Conservation (phyloP, 2,113 vertebrate genomes). For the Orthonyx spaldingii region DNA sequence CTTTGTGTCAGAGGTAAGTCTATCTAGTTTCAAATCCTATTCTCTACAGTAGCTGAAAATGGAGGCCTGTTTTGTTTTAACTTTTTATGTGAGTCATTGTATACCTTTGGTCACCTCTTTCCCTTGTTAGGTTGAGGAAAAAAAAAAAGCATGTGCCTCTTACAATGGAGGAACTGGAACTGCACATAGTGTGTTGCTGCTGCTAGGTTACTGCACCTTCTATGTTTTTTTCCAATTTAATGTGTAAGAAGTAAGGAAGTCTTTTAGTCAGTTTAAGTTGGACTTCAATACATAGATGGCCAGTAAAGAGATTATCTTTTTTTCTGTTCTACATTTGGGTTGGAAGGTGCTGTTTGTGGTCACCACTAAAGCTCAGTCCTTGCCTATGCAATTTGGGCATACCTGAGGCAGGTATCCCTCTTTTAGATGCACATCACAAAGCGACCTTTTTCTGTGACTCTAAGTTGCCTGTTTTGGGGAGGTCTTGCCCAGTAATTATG, state of each 20-base stretch:
- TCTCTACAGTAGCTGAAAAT: neutral
- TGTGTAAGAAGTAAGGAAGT: neutral
- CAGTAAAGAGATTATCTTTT: neutral
- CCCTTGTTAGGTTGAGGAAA: neutral
- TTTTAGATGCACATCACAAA: neutral
- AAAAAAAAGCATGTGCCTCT: rapidly evolving
- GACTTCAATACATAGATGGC: neutral
- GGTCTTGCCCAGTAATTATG: neutral
- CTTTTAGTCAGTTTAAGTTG: neutral
- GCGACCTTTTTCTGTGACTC: neutral
- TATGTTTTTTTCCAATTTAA: rapidly evolving
- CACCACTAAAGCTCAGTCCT: neutral
- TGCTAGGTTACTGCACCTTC: neutral
- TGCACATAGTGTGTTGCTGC: neutral
- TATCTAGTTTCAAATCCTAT: neutral
- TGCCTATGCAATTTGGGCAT: neutral
- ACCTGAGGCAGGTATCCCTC: rapidly evolving
- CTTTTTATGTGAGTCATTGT: rapidly evolving
- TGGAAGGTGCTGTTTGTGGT: neutral
- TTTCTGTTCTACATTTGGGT: neutral
- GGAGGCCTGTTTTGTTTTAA: neutral
- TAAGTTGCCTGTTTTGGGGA: neutral
- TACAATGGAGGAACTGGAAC: neutral
- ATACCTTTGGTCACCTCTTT: neutral
- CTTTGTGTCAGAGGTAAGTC: neutral